These are phyloP conservation scores for Gymnoscopelus microlampas DNA, from an alignment of 2,797 vertebrate genomes.

Conservation along the genomic window DNA sequence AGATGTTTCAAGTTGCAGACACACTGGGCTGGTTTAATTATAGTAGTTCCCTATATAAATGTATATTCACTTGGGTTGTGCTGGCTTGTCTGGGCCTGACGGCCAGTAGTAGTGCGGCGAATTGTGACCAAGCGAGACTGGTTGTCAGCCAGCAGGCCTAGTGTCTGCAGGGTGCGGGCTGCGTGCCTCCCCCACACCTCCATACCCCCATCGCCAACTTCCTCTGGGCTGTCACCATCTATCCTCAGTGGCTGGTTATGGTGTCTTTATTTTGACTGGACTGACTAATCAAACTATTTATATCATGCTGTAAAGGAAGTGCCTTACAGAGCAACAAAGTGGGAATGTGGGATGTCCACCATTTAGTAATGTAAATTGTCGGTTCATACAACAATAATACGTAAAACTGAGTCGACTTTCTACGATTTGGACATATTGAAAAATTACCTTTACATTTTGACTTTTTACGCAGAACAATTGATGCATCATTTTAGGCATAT, in stretches of 20 bases:
- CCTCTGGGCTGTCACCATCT: slow-evolving; percentile 32
- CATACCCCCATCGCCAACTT: background rate
- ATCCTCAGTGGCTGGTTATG: slow-evolving; percentile 29
- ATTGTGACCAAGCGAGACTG: slow-evolving; percentile 70
- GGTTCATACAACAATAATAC: too few species aligned
- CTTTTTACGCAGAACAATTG: too few species aligned
- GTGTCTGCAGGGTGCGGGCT: slow-evolving; percentile 49
- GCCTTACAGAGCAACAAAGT: background rate
- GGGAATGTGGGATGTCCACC: background rate
- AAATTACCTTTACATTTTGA: too few species aligned
- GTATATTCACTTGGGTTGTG: slow-evolving; percentile 53
- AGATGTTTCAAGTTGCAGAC: slow-evolving; percentile 73
- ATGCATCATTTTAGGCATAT: too few species aligned
- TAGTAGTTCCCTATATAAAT: slow-evolving; percentile 66
- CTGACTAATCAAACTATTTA: background rate
- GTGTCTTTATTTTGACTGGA: slow-evolving; percentile 36
- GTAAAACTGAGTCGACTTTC: too few species aligned
- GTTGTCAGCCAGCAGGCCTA: slow-evolving; percentile 67
- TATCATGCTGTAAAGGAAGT: background rate
- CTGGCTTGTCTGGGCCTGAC: slow-evolving; percentile 68
- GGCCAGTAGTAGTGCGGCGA: slow-evolving; percentile 54
- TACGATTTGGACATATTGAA: too few species aligned
- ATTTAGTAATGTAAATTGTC: too few species aligned
- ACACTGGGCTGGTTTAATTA: slow-evolving; percentile 74
- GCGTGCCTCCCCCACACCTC: slow-evolving; percentile 32